A percentile compares a stretch with the other conserved stretches of the same genome.
Conservation (phyloP, 2,797 vertebrate species). For the Capromys pilorides region DNA sequence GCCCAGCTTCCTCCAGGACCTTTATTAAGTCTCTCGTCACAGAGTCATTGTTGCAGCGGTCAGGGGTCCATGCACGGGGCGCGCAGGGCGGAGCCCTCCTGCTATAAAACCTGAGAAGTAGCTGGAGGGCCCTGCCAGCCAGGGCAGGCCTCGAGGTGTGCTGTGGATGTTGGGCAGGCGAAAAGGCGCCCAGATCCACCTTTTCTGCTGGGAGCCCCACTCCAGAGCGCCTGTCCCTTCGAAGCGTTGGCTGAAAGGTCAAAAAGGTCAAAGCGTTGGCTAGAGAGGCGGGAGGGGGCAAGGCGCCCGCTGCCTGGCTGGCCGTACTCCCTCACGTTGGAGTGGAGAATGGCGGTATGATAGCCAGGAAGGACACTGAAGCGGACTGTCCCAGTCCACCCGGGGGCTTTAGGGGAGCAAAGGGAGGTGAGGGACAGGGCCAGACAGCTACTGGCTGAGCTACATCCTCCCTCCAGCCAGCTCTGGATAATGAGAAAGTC, state of each 20-base stretch:
- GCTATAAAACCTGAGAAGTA: background rate
- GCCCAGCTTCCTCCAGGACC: too few relatives aligned
- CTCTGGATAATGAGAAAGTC: background rate
- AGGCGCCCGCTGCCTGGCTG: background rate
- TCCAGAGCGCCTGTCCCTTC: background rate
- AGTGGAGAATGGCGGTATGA: background rate
- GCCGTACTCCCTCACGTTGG: background rate
- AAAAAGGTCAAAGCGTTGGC: background rate
- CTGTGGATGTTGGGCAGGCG: background rate
- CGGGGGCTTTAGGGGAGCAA: background rate
- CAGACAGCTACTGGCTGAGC: background rate
- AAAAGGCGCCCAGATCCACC: background rate
- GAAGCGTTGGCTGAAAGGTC: background rate
- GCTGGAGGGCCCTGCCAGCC: background rate
- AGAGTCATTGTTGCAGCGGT: background rate
- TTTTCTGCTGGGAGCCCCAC: background rate
- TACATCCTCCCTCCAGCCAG: background rate
- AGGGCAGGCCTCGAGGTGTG: background rate
- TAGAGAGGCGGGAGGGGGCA: background rate
- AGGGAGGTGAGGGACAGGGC: background rate
- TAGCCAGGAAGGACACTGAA: too few relatives aligned
- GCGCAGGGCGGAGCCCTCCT: background rate
- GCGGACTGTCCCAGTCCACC: background rate
- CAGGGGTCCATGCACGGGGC: background rate
- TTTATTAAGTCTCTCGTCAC: background rate